Evolutionary conservation across 2,888 invertebrate species (phyloP), one percentile per base, ranked within the genome.

Genomic region (Proisotoma minuta): DNA sequence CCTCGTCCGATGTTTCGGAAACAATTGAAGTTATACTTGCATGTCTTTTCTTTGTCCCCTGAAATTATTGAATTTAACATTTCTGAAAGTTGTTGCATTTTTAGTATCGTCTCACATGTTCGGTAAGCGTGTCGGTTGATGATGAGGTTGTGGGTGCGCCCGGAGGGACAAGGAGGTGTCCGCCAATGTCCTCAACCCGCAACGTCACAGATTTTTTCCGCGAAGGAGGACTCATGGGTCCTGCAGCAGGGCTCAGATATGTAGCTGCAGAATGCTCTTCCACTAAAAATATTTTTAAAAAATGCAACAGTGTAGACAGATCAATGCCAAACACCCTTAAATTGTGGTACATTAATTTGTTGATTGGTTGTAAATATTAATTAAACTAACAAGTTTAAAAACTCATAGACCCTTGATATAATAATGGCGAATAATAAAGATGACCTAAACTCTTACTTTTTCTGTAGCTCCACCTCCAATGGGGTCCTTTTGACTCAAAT

Each of bases 391-490:
- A 12, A n/a, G n/a, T n/a, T n/a, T n/a, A 12, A 56, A 22, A 29
- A 39, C 34, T 40, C 50, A 49, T 43, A 23, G 8, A 39, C 23
- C 24, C 5, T 34, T 26, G 48, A 23, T 23, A 26, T 43, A 26
- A 23, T 15, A 3, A 18, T n/a, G n/a, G 28, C 39, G 8, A 8
- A 12, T 34, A 34, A 34, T 34, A 10, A 34, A 10, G 15, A 34
- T 48, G 22, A 12, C 18, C 48, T 8, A 51, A 53, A 12, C 28
- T 75, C 79, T 80, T 77, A 86, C 85, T 82, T 79, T 84, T 85
- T 73, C 84, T 80, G 70, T 83, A 81, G 71, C 83, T 83, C 72
- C 83, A 81, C 75, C 84, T 82, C 87, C 88, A 87, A 74, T 81
- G 78, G 28, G 77, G 79, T 34, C 77, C 76, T 76, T 79, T 75